Evolutionary conservation across 2,113 vertebrate species (phyloP), one percentile per base, ranked within the genome.

Genomic region (Etheostoma cragini): DNA sequence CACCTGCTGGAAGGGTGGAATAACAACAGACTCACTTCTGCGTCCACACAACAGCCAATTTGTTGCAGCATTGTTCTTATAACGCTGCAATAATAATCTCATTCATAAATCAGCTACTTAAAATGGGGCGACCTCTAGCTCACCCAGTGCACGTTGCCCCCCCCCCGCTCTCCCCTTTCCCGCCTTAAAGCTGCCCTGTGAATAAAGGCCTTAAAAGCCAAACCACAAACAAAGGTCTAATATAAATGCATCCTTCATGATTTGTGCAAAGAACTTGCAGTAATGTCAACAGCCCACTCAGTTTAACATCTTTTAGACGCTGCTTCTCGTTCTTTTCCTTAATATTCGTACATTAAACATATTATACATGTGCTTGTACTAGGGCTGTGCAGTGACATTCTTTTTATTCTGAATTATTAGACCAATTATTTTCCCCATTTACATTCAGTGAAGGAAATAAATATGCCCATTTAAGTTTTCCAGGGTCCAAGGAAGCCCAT

Each of bases 1-100:
- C 92, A 0, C 86, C 92, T 85, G 72, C 10, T n/a, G 90, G 86
- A 11, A 3, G 42, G 62, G 10, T 7, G 76, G 65, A 52, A 8
- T 3, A 30, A 76, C 56, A 45, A 17, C 73, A 50, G 50, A 2
- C 3, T 2, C 30, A 38, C 13, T 1, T 15, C 47, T 16, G 56
- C 17, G 4, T 6, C 26, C 26, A 22, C 3, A 19, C 33, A 11
- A 1, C 17, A 16, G 4, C 10, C 35, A 5, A 2, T 42, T 7
- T 42, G 21, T 14, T 16, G 11, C 1, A 26, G 2, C 17, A 46
- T 47, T 24, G 38, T 22, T 35, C 46, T 22, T 65, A 49, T 49
- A 16, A 26, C 15, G 26, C 26, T 26, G 26, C 26, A 26, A 26
- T 26, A 26, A 26, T 26, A 2, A 26, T 2, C 8, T 42, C 0